Base-by-base conservation (phyloP, 2,888 invertebrate species). In the Ectemnius continuus region DNA sequence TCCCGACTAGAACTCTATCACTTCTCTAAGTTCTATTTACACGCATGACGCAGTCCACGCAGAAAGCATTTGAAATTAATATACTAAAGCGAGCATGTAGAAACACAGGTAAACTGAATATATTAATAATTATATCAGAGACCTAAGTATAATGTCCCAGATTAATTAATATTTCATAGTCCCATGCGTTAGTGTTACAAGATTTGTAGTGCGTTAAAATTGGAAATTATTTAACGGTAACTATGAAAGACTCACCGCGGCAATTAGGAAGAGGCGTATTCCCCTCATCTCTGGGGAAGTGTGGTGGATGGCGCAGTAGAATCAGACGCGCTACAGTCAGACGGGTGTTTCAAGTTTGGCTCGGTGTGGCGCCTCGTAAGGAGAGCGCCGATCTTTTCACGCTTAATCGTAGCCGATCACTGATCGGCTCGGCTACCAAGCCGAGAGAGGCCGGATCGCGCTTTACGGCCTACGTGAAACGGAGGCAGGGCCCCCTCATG, bases 401-500 rank as follows among this genome's bases (percentile, higher is more conserved):
- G 70, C 18, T 76, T 78, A 80, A 82, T 78, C 75, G 71, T 60
- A 70, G 63, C 20, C 71, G 73, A 76, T 81, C 73, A 82, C 82
- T 82, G 81, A 81, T 79, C 70, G 65, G 64, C 23, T 63, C 5
- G 46, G 70, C 16, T 52, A 26, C 75, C 67, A 67, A 63, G 75
- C 66, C 68, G 66, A 68, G 71, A 52, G 66, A 72, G 71, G 78
- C 64, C 63, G 70, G 76, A 80, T 81, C 76, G 70, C 63, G 65
- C 67, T 75, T 61, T 66, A 61, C 73, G 36, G 70, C 78, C 81
- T 75, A 79, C 80, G 67, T 75, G 65, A 69, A 71, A 52, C 52
- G 62, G 66, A 81, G 67, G 71, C 73, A 75, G 67, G 79, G 68
- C 73, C 73, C 78, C 82, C 71, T 82, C 76, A 72, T 82, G 78